Conservation (phyloP, 2,797 vertebrate genomes). For the Strix occidentalis region DNA sequence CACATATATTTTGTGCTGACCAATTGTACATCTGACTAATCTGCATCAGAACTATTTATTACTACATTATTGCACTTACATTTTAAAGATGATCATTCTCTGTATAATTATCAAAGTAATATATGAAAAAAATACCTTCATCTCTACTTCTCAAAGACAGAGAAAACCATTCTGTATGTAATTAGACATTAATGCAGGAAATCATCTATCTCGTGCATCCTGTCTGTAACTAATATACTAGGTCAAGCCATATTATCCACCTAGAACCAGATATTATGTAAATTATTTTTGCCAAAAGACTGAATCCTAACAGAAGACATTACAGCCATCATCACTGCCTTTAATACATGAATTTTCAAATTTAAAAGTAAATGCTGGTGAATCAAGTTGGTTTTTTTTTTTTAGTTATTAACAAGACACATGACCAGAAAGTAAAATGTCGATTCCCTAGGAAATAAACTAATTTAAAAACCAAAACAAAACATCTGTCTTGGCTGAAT, state of each 20-base stretch:
- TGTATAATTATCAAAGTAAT: not conserved
- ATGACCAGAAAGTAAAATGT: not conserved
- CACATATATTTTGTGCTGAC: not conserved
- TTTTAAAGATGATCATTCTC: too few relatives aligned
- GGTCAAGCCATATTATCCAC: too few relatives aligned
- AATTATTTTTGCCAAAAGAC: too few relatives aligned
- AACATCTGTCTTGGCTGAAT: not conserved
- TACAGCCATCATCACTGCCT: too few relatives aligned
- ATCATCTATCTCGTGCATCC: not conserved
- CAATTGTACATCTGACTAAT: not conserved
- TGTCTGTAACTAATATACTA: not conserved
- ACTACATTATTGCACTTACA: not conserved
- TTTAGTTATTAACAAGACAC: too few relatives aligned
- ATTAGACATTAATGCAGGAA: not conserved
- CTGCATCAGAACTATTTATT: not conserved
- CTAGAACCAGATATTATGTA: too few relatives aligned
- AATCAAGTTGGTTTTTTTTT: too few relatives aligned
- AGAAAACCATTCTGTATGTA: not conserved
- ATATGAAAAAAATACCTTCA: not conserved
- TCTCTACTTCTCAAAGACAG: not conserved
- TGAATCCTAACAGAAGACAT: too few relatives aligned
- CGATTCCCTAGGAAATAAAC: not conserved
- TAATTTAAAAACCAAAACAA: not conserved
- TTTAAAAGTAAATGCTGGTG: too few relatives aligned
- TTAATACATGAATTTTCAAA: too few relatives aligned